Percentiles rank a stretch among this genome's conserved stretches.
These are phyloP conservation scores for Colostygia pectinataria DNA, from an alignment of 2,888 invertebrate species.

Conservation along the genomic window DNA sequence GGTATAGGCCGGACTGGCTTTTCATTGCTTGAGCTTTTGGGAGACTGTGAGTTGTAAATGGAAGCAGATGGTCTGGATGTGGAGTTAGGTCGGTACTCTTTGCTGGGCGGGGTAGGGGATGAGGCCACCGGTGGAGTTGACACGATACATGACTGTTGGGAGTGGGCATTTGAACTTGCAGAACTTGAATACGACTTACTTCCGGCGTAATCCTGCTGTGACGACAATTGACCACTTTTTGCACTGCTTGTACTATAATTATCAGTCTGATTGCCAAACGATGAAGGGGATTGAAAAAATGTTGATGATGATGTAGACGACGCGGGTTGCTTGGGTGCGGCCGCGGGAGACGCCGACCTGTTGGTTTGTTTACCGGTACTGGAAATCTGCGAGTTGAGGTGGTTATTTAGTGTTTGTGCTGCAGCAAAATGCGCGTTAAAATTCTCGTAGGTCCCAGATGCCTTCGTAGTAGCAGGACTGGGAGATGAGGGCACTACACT, in stretches of 20 bases:
- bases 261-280: conserved; percentile 83
- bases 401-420: conserved; percentile 85
- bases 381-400: conserved; percentile 85
- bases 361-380: conserved; percentile 81
- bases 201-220: conserved; percentile 82
- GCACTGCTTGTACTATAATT: conserved; percentile 82
- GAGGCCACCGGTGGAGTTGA: conserved; percentile 84
- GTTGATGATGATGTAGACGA: conserved; percentile 81
- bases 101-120: conserved; percentile 77
- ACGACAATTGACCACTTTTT: conserved; percentile 79
- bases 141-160: conserved; percentile 89
- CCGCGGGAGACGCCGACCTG: conserved; percentile 81
- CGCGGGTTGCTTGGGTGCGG: conserved; percentile 78
- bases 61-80: conserved; percentile 73
- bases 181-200: conserved; percentile 84
- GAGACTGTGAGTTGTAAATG: conserved; percentile 71
- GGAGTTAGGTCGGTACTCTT: conserved; percentile 84
- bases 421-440: conserved; percentile 88
- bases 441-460: conserved; percentile 84
- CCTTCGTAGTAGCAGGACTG: conserved; percentile 84
- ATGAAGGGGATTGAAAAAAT: conserved; percentile 85
- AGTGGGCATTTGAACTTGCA: conserved; percentile 82
- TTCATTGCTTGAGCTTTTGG: conserved; percentile 65
- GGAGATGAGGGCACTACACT: conserved; percentile 87
- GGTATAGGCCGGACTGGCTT: conserved; percentile 60